A percentile compares a stretch with the other conserved stretches of the same genome.
These are phyloP conservation scores for Varecia variegata DNA, from an alignment of 2,797 vertebrate species.

Conservation along the genomic window DNA sequence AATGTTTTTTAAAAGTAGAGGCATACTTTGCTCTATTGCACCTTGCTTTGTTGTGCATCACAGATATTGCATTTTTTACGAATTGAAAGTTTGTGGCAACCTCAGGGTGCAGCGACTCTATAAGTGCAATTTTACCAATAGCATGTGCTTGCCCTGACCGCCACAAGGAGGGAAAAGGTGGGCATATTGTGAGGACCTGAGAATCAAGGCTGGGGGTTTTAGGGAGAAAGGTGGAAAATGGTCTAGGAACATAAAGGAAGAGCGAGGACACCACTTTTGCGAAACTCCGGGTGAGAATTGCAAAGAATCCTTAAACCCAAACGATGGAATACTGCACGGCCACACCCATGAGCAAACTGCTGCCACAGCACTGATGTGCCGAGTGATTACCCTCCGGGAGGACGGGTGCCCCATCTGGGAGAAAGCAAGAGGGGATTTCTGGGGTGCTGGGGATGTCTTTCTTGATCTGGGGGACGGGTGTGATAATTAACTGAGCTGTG, in stretches of 20 bases:
- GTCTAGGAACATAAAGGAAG: background rate
- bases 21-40: background rate
- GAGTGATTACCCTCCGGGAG: background rate
- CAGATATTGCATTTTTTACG: background rate
- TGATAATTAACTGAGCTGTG: background rate
- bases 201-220: background rate
- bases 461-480: background rate
- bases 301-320: background rate
- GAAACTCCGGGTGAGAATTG: background rate
- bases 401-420: too few species aligned
- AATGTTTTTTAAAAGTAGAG: background rate
- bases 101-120: background rate
- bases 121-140: background rate
- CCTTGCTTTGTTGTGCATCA: background rate
- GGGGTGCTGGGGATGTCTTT: background rate
- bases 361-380: background rate
- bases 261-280: background rate
- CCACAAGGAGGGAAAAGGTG: background rate
- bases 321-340: background rate
- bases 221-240: background rate
- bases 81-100: background rate
- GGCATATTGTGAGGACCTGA: background rate
- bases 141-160: too few species aligned
- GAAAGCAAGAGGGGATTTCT: background rate
- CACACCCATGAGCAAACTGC: background rate